Conservation (phyloP, 1,140 invertebrate genomes). For the Cherax destructor region DNA sequence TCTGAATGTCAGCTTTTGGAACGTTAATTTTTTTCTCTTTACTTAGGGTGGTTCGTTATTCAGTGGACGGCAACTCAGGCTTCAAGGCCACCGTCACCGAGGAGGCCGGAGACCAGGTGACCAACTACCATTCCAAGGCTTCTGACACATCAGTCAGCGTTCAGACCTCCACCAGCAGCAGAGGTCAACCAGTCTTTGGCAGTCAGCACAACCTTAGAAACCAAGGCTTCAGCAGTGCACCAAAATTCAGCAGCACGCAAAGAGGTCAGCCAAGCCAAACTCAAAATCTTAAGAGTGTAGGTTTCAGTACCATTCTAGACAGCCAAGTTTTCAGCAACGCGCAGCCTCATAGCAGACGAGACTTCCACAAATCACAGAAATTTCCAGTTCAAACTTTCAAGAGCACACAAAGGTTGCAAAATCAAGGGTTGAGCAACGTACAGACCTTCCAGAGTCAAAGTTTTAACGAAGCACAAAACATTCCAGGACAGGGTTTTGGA, state of each 20-base stretch:
- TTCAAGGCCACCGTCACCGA: constrained; percentile 26
- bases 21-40: no score
- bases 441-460: background rate
- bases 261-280: background rate
- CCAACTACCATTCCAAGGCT: constrained; percentile 8
- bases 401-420: background rate
- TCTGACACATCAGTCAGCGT: background rate
- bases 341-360: background rate
- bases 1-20: no score
- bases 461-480: no score
- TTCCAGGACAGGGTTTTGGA: background rate
- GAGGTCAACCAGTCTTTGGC: background rate
- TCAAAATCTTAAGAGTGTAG: background rate
- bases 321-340: background rate
- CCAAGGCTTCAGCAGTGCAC: background rate
- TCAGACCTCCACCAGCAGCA: background rate
- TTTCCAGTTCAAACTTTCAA: background rate
- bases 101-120: constrained; percentile 16
- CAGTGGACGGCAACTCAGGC: constrained; percentile 23
- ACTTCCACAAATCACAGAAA: background rate
- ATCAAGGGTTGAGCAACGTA: background rate
- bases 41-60: constrained; percentile 10
- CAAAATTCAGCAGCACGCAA: background rate
- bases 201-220: background rate
- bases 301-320: background rate